Evolutionary conservation across 2,113 vertebrate species (phyloP).

Genomic region (Cheilinus undulatus): DNA sequence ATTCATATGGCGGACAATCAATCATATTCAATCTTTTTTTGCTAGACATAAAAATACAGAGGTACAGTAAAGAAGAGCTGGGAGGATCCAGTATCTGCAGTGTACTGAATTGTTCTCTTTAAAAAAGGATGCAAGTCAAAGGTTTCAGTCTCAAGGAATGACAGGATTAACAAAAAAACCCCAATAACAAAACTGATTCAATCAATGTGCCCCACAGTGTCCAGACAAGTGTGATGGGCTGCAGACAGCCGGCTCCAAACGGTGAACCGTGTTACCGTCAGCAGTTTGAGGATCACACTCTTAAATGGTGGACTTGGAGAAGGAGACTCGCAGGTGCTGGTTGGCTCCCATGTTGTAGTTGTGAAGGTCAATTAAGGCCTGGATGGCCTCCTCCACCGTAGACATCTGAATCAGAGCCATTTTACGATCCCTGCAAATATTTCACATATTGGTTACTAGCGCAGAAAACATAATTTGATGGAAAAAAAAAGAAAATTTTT

Average conservation of each 20-base stretch:
- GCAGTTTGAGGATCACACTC: constrained; percentile 5
- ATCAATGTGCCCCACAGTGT: constrained; percentile 84
- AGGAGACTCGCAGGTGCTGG: constrained; percentile 98
- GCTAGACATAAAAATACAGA: constrained; percentile 79
- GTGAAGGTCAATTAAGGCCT: constrained; percentile 97
- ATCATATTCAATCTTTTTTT: constrained; percentile 72
- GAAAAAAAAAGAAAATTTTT: too few relatives aligned
- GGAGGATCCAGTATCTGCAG: constrained; percentile 48
- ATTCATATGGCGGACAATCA: constrained; percentile 78
- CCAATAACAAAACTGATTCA: constrained; percentile 30
- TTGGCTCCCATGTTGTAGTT: constrained; percentile 98
- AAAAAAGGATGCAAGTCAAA: constrained; percentile 40
- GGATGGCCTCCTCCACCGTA: constrained; percentile 96
- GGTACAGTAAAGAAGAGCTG: constrained; percentile 35
- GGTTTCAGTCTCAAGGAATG: constrained; percentile 76
- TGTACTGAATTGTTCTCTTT: constrained; percentile 73
- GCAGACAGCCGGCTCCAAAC: not conserved
- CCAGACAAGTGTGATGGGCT: constrained; percentile 81
- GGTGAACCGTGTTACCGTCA: not conserved
- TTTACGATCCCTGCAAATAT: constrained; percentile 93
- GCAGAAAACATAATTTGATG: not conserved
- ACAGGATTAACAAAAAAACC: constrained; percentile 57
- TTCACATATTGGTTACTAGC: rapidly evolving
- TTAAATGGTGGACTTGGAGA: constrained; percentile 98
- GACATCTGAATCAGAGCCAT: constrained; percentile 99